These are phyloP conservation scores for Caenorhabditis sp. DNA, from an alignment of 2,888 invertebrate genomes.

Conservation along the genomic window DNA sequence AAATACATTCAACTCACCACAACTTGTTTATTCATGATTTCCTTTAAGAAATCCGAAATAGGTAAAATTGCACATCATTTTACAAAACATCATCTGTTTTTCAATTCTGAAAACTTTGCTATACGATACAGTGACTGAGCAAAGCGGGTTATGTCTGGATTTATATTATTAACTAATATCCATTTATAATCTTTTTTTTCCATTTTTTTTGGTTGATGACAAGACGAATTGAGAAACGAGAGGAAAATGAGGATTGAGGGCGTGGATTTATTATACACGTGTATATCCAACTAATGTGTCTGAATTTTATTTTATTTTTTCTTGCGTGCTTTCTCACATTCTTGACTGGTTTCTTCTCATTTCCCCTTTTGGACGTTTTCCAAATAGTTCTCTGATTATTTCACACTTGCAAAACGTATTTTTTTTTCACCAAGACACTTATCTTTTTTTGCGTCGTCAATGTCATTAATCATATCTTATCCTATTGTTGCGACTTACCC, in stretches of 20 bases:
- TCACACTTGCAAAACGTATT: not conserved
- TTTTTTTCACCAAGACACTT: constrained; percentile 5
- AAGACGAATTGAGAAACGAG: not conserved
- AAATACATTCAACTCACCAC: too few species aligned
- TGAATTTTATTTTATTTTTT: not conserved
- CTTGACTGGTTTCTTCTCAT: not conserved
- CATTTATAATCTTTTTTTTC: not conserved
- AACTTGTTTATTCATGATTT: too few species aligned
- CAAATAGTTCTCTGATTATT: not conserved
- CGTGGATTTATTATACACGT: not conserved
- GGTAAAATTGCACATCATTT: too few species aligned
- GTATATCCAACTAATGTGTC: not conserved
- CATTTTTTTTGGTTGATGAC: not conserved
- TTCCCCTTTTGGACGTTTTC: not conserved
- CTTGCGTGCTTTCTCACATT: not conserved
- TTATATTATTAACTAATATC: not conserved
- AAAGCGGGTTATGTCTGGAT: not conserved
- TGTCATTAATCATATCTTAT: not conserved
- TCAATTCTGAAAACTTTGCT: not conserved
- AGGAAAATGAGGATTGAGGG: not conserved
- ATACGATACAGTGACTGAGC: not conserved
- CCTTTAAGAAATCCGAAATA: too few species aligned
- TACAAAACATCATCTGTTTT: too few species aligned
- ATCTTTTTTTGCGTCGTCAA: not conserved
- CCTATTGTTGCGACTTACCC: not conserved